Evolutionary conservation across 2,797 vertebrate species (phyloP).

Genomic region (Vireo griseus): DNA sequence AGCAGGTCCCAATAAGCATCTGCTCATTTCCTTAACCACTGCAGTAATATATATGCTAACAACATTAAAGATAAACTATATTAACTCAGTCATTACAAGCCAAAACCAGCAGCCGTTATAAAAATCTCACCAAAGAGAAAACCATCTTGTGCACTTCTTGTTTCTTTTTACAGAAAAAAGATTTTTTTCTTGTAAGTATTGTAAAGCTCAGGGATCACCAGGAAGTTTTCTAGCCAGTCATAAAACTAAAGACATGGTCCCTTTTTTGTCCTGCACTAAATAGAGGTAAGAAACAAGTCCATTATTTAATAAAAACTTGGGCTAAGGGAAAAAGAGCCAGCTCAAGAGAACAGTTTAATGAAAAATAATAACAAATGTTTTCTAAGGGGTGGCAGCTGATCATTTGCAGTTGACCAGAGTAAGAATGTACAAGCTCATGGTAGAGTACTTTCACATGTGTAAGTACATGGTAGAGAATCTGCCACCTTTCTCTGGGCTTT

Average conservation of each 20-base stretch:
- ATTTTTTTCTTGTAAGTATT: background rate
- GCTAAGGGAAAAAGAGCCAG: background rate
- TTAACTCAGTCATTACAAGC: background rate
- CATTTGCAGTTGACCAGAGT: background rate
- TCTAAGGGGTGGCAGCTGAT: background rate
- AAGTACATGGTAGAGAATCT: background rate
- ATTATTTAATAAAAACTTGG: background rate
- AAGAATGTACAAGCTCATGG: background rate
- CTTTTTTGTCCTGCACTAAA: background rate
- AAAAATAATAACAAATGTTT: background rate
- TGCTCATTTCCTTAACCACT: slow-evolving; percentile 2
- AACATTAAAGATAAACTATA: background rate
- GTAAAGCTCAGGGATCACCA: background rate
- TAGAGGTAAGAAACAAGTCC: background rate
- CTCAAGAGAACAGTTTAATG: background rate
- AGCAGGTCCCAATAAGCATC: background rate
- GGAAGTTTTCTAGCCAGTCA: background rate
- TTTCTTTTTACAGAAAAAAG: background rate
- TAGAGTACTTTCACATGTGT: background rate
- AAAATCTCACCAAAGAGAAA: slow-evolving; percentile 19
- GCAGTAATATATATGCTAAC: background rate
- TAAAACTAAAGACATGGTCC: slow-evolving; percentile 6
- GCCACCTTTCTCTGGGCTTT: background rate
- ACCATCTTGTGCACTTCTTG: background rate
- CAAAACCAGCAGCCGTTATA: background rate